Conservation (phyloP, 2,113 vertebrate species). For the Pitta sordida region DNA sequence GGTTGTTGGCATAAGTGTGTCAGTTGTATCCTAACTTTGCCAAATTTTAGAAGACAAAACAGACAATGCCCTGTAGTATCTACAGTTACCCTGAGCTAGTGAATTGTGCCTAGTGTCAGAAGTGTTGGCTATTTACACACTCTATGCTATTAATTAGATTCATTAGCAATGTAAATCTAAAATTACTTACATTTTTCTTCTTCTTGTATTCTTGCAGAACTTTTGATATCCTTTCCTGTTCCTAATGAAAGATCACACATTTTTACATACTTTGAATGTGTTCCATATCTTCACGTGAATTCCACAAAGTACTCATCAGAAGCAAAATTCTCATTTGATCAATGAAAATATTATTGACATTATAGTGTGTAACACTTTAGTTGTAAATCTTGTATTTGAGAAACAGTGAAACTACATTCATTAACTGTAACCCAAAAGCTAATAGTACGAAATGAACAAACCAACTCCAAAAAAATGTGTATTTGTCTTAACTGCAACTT, state of each 20-base stretch:
- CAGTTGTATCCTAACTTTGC: neutral
- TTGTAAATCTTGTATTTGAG: neutral
- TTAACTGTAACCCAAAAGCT: neutral
- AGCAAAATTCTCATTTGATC: neutral
- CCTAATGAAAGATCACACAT: slow-evolving; percentile 70
- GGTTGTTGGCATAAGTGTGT: neutral
- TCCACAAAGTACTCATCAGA: neutral
- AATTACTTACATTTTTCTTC: slow-evolving; percentile 88
- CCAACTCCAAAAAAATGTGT: accelerated
- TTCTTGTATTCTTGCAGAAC: slow-evolving; percentile 86
- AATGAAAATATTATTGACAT: no score
- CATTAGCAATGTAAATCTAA: neutral
- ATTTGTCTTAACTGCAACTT: neutral
- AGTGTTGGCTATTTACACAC: neutral
- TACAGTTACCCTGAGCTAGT: neutral
- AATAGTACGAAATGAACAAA: neutral
- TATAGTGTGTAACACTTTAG: neutral
- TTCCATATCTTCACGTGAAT: neutral
- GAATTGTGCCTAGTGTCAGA: neutral
- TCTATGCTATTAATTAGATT: neutral
- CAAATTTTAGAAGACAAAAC: neutral
- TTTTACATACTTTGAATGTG: neutral
- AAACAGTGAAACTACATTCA: neutral
- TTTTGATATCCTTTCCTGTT: slow-evolving; percentile 84
- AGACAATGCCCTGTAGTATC: neutral